Base-by-base conservation (phyloP, 2,888 invertebrate genomes). In the Urechis unicinctus region DNA sequence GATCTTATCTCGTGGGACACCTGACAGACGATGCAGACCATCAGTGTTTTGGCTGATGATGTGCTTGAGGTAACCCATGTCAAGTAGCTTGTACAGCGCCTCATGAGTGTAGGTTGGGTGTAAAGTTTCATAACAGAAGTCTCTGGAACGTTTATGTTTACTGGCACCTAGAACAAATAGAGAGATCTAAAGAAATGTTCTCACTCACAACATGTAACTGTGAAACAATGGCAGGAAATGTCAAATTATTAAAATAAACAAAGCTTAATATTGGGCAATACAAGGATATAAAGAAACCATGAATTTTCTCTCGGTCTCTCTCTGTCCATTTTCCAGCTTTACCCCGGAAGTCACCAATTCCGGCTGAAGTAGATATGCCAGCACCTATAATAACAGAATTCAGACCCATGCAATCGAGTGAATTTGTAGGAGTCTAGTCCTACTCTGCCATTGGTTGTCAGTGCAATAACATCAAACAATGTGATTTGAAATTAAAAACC, bases 11-110 rank as follows among this genome's bases (percentile, higher is more conserved):
- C 56, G 58, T 1, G 66, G 68, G 2, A 72, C 50, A 1, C 72
- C 71, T 3, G 71, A 70, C 25, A 71, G 60, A 6, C 69, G 59
- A 51, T 73, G 73, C 5, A 73, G 65, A 1, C 72, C 72, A 50
- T 72, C 72, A 0, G 65, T 65, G 57, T 72, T 72, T 57, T 72
- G 72, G 44, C 69, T 70, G 58, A 72, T 69, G n/a, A 72, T 50
- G 50, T 63, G 67, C 47, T 71, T 70, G 24, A 73, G 52, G 24
- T 63, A 36, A 21, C 69, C 70, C 48, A 68, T 54, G 17, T 70
- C 67, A 28, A 68, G 26, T 31, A 72, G 61, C 52, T 67, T 68
- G 3, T 57, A 48, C n/a, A 72, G 50, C 2, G 69, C 69, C 51
- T 72, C 71, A 55, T 72, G 72, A 0, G 72, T 70, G 55, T 68